Conservation (phyloP, 2,797 vertebrate genomes). For the Neosilurus hyrtlii region DNA sequence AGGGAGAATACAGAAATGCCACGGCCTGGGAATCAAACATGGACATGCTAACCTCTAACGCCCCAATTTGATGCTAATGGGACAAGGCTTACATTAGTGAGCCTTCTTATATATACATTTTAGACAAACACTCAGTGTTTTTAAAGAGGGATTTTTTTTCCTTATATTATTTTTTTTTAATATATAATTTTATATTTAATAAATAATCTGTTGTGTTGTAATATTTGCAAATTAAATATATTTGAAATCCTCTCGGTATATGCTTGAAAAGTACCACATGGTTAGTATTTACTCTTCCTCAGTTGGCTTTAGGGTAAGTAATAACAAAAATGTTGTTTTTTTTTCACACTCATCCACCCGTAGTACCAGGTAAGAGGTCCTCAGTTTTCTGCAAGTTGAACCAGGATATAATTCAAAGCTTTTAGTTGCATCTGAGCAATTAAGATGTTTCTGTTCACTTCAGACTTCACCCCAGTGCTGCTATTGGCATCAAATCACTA, state of each 20-base stretch:
- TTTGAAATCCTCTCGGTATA: background rate
- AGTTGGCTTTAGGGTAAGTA: background rate
- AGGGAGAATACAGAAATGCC: too few species aligned
- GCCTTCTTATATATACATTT: background rate
- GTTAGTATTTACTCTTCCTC: background rate
- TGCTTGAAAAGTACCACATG: background rate
- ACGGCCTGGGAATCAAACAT: too few species aligned
- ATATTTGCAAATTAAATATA: background rate
- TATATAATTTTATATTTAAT: too few species aligned
- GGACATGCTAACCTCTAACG: too few species aligned
- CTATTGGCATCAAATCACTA: background rate
- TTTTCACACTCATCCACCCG: background rate
- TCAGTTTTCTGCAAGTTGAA: constrained; percentile 6
- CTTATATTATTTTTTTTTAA: too few species aligned
- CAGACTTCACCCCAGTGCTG: background rate
- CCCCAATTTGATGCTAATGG: background rate
- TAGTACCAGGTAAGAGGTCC: background rate
- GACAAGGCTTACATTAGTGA: background rate
- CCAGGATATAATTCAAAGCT: background rate
- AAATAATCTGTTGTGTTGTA: background rate
- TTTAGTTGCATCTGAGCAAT: background rate
- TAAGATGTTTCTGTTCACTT: constrained; percentile 2
- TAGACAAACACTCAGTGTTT: background rate
- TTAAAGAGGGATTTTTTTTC: too few species aligned
- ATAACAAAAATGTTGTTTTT: background rate